Conservation (phyloP, 2,113 vertebrate species). For the Sprattus sprattus region DNA sequence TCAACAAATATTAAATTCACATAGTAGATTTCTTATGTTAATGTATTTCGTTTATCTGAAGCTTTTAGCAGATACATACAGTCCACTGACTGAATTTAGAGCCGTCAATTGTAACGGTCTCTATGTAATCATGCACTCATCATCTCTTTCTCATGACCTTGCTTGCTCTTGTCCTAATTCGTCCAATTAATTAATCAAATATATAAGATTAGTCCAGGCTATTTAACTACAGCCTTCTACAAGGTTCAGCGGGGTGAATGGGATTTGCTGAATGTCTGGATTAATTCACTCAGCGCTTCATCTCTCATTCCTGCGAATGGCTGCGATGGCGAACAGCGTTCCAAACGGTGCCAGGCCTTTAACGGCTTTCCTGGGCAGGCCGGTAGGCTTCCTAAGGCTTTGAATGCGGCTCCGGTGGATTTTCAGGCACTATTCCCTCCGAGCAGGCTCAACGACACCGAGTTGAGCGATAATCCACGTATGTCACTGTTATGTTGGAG, state of each 20-base stretch:
- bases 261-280: background rate
- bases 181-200: slow-evolving; percentile 43
- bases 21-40: background rate
- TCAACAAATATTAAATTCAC: background rate
- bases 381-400: slow-evolving; percentile 13
- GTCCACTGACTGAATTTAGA: background rate
- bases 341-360: slow-evolving; percentile 5
- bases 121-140: background rate
- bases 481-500: slow-evolving; percentile 41
- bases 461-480: slow-evolving; percentile 62
- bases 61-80: background rate
- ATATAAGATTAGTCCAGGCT: background rate
- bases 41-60: background rate
- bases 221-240: background rate
- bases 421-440: slow-evolving; percentile 39
- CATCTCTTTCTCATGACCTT: background rate
- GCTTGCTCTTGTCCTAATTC: slow-evolving; percentile 49
- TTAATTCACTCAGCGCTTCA: slow-evolving; percentile 27
- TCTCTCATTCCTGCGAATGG: slow-evolving; percentile 34
- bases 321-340: slow-evolving; percentile 22
- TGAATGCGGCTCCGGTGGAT: slow-evolving; percentile 57
- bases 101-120: background rate
- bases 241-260: background rate
- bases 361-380: slow-evolving; percentile 1
- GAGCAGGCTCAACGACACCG: background rate